Conservation (phyloP, 2,113 vertebrate genomes). For the Catharus fuscescens region DNA sequence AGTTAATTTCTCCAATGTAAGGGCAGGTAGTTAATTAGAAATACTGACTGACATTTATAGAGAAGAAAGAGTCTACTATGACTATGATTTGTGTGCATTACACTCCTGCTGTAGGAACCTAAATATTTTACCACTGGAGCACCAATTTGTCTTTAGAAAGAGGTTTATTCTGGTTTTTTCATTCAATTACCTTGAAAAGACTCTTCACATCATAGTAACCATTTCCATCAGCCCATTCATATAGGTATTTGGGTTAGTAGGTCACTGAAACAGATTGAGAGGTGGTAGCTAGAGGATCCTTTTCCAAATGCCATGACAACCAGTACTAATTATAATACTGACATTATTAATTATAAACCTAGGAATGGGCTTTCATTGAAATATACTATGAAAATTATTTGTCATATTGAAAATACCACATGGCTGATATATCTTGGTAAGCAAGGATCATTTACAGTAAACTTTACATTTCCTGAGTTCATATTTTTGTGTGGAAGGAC, state of each 20-base stretch:
- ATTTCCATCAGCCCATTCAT: slow-evolving; percentile 23
- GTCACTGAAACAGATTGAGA: slow-evolving; percentile 55
- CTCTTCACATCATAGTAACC: not conserved
- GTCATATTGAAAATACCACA: not conserved
- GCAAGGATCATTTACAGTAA: not conserved
- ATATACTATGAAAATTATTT: not conserved
- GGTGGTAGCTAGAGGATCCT: slow-evolving; percentile 6
- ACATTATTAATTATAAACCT: not conserved
- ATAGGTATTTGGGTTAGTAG: slow-evolving; percentile 54
- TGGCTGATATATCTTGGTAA: not conserved
- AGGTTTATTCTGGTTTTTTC: slow-evolving; percentile 5
- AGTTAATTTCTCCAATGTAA: not conserved
- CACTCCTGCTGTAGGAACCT: not conserved
- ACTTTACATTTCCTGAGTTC: not conserved
- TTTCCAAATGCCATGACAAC: slow-evolving; percentile 27
- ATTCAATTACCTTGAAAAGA: slow-evolving; percentile 39
- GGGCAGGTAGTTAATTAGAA: slow-evolving; percentile 6
- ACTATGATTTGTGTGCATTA: not conserved
- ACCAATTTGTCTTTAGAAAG: not conserved
- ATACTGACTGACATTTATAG: not conserved
- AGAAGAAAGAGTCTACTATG: not conserved
- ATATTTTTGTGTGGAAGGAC: not conserved
- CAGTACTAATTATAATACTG: not conserved
- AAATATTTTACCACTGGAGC: not conserved
- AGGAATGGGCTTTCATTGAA: not conserved